These are phyloP conservation scores for Chloropsis hardwickii DNA, from an alignment of 2,113 vertebrate species.

Conservation along the genomic window DNA sequence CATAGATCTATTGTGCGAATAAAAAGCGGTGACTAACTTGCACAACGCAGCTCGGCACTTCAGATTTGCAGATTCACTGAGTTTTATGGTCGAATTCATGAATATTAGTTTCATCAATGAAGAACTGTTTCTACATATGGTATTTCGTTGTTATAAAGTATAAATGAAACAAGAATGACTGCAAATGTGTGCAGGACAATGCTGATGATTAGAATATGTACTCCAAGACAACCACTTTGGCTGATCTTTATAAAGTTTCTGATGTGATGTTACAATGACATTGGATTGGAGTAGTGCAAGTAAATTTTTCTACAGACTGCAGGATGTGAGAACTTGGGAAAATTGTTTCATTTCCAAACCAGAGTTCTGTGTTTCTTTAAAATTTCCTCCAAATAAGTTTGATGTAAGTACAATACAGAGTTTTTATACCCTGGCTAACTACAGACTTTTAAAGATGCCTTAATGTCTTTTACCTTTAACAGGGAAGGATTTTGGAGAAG, in stretches of 20 bases:
- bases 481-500: slow-evolving; percentile 64
- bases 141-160: not conserved
- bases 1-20: not conserved
- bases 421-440: not conserved
- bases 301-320: not conserved
- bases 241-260: not conserved
- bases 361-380: not conserved
- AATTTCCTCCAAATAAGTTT: not conserved
- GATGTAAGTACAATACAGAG: not conserved
- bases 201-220: not conserved
- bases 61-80: not conserved
- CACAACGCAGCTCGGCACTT: not conserved
- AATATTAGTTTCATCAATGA: not conserved
- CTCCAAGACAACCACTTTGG: not conserved
- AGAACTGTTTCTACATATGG: not conserved
- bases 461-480: not conserved
- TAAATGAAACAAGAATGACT: not conserved
- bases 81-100: not conserved
- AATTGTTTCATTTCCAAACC: not conserved
- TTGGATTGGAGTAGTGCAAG: not conserved
- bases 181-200: not conserved
- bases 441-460: not conserved
- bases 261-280: not conserved
- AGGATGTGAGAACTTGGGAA: not conserved
- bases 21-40: not conserved